Evolutionary conservation across 2,113 vertebrate genomes (phyloP), one percentile per base, ranked within the genome.

Genomic region (Procavia capensis): DNA sequence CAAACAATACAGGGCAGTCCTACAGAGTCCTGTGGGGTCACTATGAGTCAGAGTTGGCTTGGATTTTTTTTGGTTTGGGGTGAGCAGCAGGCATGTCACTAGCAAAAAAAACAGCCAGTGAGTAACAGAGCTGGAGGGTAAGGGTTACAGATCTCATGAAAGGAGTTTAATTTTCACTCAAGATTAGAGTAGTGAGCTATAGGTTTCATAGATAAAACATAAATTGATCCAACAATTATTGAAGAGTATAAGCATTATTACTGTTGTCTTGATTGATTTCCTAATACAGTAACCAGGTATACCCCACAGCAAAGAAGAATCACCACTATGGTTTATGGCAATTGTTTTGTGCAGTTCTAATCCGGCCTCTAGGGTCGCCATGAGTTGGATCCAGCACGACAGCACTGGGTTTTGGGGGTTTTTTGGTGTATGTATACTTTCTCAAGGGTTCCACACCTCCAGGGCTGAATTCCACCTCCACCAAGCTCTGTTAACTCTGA

Each of bases 291-390:
- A 61, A 78, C 31, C 29, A 45, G 43, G 63, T n/a, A 83, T 17
- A 61, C 47, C 54, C 27, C 72, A 90, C 95, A 95, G 82, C 45
- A 90, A 96, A 93, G 78, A 45, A 57, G 27, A 72, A 72, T 29
- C 54, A 36, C n/a, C 78, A 75, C 39, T 68, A 59, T 9, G 50
- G 25, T 75, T 59, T 70, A 64, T 59, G 70, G 50, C 74, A 29
- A 36, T 29, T 68, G 68, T 94, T 45, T 29, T 84, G 50, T 90
- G 10, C 74, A n/a, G n/a, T n/a, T n/a, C n/a, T n/a, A n/a, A n/a
- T n/a, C n/a, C n/a, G n/a, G n/a, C n/a, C n/a, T n/a, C n/a, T n/a
- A n/a, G n/a, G n/a, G n/a, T n/a, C n/a, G n/a, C n/a, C n/a, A n/a
- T n/a, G n/a, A n/a, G n/a, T n/a, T n/a, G n/a, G n/a, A n/a, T n/a